Base-by-base conservation (phyloP, 2,888 invertebrate species). In the Cephus nigrinus region DNA sequence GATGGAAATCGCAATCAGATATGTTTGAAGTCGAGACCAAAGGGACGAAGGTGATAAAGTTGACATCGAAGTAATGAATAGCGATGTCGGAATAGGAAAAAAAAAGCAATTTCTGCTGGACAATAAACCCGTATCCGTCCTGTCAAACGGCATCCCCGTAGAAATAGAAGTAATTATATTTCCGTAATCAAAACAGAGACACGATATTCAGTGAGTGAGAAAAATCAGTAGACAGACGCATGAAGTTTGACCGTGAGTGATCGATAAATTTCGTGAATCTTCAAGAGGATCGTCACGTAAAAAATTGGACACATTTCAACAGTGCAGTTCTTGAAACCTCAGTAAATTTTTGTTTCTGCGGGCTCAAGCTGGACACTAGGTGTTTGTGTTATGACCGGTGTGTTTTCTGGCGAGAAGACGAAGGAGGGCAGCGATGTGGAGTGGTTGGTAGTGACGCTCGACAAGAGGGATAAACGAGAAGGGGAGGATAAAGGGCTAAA, bases 351-450 rank as follows among this genome's bases (percentile, higher is more conserved):
- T 9, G 1, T 12, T 55, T 23, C 23, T 55, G 55, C 55, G 55
- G 23, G 2, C 2, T 55, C 55, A 55, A 55, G 9, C 55, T 55
- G 55, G 55, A 55, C 23, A 55, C 71, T 73, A 77, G 69, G 79
- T 75, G 34, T 68, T 69, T 77, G 81, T 84, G 87, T 85, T 88
- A 88, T 88, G 88, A 84, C 82, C 80, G 83, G 82, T 69, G 80
- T 76, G 34, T 31, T 34, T 75, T 35, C 35, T 34, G 40, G 69
- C 36, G 84, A 84, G 78, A 84, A 86, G 82, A 84, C 84, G 84
- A 86, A 85, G 82, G 85, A 83, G 82, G 85, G 77, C 74, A 80
- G 83, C 79, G 87, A 88, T 85, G 88, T 79, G 76, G 84, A 85
- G 86, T 86, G 87, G 86, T 81, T 84, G 82, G 77, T 86, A 79